Conservation (phyloP, 2,888 invertebrate species). For the Leptinotarsa rubiginosa region DNA sequence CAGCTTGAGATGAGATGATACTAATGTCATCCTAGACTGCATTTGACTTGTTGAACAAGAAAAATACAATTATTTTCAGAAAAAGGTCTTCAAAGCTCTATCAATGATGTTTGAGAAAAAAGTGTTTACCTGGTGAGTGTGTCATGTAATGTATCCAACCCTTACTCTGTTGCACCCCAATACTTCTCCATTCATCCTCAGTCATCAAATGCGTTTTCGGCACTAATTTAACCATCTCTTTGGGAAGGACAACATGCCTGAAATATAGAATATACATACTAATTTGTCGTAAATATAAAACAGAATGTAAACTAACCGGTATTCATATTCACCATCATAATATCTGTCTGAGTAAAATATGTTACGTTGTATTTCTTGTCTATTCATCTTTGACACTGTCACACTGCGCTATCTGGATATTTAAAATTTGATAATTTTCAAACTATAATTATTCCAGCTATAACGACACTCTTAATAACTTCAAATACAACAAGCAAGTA, state of each 20-base stretch:
- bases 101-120: background rate
- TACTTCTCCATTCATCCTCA: constrained; percentile 92
- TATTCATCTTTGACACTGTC: constrained; percentile 50
- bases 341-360: constrained; percentile 96
- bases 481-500: too few relatives aligned
- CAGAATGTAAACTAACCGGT: constrained; percentile 76
- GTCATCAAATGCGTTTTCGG: constrained; percentile 94
- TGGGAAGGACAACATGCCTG: constrained; percentile 95
- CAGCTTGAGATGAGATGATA: too few relatives aligned
- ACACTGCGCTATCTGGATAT: background rate
- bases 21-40: too few relatives aligned
- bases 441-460: too few relatives aligned
- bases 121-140: constrained; percentile 84
- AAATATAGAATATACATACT: constrained; percentile 28
- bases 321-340: constrained; percentile 90
- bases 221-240: constrained; percentile 89
- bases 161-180: constrained; percentile 95
- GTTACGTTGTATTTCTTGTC: constrained; percentile 70
- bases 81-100: too few relatives aligned
- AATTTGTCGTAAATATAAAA: background rate
- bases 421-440: background rate
- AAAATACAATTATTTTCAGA: too few relatives aligned
- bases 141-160: constrained; percentile 99
- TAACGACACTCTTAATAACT: too few relatives aligned
- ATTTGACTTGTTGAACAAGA: too few relatives aligned